Percentiles rank a stretch among this genome's conserved stretches.
Conservation (phyloP, 2,797 vertebrate species). For the Enteromius argenteus region DNA sequence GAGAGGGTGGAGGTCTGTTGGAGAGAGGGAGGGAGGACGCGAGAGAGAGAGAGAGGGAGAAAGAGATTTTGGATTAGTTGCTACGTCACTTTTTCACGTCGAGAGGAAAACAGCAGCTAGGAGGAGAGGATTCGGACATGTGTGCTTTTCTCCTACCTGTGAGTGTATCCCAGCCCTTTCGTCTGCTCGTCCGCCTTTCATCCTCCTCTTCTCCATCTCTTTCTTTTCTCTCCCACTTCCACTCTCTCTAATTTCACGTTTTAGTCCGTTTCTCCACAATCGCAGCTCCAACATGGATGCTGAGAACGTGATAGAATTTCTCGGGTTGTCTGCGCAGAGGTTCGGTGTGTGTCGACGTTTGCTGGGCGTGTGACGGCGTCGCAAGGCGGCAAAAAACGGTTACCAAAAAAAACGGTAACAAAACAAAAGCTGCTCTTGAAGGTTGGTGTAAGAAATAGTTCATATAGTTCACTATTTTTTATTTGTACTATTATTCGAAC, state of each 20-base stretch:
- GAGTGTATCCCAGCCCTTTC: constrained; percentile 72
- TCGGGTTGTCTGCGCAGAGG: constrained; percentile 59
- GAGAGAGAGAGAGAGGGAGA: constrained; percentile 52
- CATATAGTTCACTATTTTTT: background rate
- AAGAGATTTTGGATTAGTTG: constrained; percentile 81
- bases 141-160: constrained; percentile 75
- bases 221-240: constrained; percentile 68
- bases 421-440: constrained; percentile 88
- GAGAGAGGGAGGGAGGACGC: constrained; percentile 33
- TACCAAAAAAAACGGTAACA: constrained; percentile 82
- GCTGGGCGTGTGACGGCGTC: constrained; percentile 58
- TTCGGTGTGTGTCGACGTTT: constrained; percentile 31
- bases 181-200: constrained; percentile 67
- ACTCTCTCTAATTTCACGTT: constrained; percentile 64
- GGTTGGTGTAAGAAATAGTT: constrained; percentile 79
- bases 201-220: constrained; percentile 65
- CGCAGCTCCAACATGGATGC: constrained; percentile 79
- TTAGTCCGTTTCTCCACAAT: constrained; percentile 67
- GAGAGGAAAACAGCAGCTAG: constrained; percentile 80
- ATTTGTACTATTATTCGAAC: constrained; percentile 8
- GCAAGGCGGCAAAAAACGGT: constrained; percentile 65
- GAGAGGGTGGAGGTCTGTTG: constrained; percentile 63
- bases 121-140: constrained; percentile 78
- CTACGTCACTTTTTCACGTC: constrained; percentile 88
- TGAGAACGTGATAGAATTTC: constrained; percentile 82